phyloP scores from a whole-genome alignment of 2,888 invertebrate genomes.

The Marronus borbonicus region DNA sequence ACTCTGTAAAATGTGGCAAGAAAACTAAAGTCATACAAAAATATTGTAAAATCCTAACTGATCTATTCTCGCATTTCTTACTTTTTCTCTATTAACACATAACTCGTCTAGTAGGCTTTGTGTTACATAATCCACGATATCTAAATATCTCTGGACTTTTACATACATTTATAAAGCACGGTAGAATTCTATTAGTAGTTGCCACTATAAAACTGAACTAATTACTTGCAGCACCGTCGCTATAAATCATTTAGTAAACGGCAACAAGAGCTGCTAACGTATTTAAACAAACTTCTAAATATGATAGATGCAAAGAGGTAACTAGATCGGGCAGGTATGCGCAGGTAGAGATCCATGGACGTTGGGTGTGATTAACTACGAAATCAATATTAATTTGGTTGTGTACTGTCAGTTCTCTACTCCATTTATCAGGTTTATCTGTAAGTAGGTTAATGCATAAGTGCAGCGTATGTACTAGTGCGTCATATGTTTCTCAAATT shows the following conservation, averaged over 20 bases:
- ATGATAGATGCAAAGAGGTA: neutral
- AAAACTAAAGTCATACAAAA: too few species aligned
- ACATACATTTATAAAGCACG: neutral
- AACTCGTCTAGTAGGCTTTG: too few species aligned
- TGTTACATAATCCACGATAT: too few species aligned
- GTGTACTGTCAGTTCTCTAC: neutral
- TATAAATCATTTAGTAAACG: neutral
- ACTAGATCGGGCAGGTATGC: neutral
- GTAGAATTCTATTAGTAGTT: neutral
- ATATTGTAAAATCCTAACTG: too few species aligned
- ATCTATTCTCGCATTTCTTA: too few species aligned
- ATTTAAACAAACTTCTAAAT: neutral
- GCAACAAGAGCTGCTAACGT: neutral
- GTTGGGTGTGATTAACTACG: constrained; percentile 4
- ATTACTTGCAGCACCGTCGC: neutral
- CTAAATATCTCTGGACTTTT: too few species aligned
- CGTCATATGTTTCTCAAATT: too few species aligned
- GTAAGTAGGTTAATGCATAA: constrained; percentile 23
- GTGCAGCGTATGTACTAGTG: neutral
- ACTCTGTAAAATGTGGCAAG: too few species aligned
- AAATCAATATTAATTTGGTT: constrained; percentile 8
- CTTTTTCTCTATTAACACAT: too few species aligned
- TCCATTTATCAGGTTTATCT: constrained; percentile 10
- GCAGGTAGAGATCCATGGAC: neutral
- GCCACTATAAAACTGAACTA: neutral